Evolutionary conservation across 2,888 invertebrate species (phyloP).

Genomic region (Aspidiotus rigidus): DNA sequence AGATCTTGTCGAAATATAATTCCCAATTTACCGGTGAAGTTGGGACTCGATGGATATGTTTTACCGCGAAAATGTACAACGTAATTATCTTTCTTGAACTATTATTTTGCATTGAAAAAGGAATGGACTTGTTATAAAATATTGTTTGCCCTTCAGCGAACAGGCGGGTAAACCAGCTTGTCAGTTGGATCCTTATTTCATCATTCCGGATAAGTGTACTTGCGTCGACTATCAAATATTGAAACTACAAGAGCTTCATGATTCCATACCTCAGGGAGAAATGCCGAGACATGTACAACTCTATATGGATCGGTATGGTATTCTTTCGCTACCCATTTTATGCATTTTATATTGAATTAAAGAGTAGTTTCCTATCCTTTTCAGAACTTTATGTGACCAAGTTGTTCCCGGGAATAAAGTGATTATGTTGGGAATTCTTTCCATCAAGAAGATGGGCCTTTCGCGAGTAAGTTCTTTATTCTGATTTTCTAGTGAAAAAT

Average conservation of each 20-base stretch:
- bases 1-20: slow-evolving; percentile 83
- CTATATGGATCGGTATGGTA: slow-evolving; percentile 71
- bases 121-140: slow-evolving; percentile 2
- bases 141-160: slow-evolving; percentile 54
- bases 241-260: slow-evolving; percentile 94
- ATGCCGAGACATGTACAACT: slow-evolving; percentile 92
- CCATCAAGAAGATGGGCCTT: slow-evolving; percentile 76
- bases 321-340: background rate
- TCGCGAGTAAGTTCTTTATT: slow-evolving; percentile 46
- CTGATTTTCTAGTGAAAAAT: background rate
- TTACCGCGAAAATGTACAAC: slow-evolving; percentile 90
- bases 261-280: slow-evolving; percentile 91
- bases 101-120: background rate
- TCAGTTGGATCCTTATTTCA: slow-evolving; percentile 94
- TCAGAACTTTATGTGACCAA: slow-evolving; percentile 73
- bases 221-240: slow-evolving; percentile 97
- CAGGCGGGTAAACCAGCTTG: slow-evolving; percentile 87
- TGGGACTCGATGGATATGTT: slow-evolving; percentile 91
- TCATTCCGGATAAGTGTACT: slow-evolving; percentile 92
- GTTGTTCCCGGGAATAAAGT: slow-evolving; percentile 95
- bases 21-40: slow-evolving; percentile 79
- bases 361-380: slow-evolving; percentile 33
- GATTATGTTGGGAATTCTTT: slow-evolving; percentile 86
- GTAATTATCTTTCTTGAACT: slow-evolving; percentile 49
- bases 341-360: slow-evolving; percentile 5